Conservation (phyloP, 2,797 vertebrate genomes). For the Lacerta bilineata region DNA sequence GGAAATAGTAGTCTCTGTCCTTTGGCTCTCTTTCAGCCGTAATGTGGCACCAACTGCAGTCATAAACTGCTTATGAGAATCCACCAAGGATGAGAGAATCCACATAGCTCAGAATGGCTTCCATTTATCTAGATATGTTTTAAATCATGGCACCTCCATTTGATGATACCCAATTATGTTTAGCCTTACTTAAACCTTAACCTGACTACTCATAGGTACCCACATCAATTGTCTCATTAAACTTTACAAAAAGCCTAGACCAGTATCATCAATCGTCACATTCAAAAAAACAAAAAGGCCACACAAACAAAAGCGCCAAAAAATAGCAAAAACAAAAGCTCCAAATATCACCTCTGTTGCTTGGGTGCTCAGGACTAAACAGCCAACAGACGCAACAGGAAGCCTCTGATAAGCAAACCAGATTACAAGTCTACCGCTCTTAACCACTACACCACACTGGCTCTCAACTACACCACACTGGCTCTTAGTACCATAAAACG, state of each 20-base stretch:
- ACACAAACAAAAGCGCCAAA: no score
- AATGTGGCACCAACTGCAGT: background rate
- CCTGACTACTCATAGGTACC: background rate
- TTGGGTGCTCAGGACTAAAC: no score
- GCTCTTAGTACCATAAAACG: no score
- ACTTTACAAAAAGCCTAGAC: background rate
- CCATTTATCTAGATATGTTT: background rate
- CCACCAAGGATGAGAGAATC: background rate
- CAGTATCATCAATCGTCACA: background rate
- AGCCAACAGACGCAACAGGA: no score
- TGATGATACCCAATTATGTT: background rate
- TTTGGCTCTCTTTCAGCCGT: background rate
- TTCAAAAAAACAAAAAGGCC: no score
- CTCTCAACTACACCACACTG: no score
- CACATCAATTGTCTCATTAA: background rate
- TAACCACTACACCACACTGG: no score
- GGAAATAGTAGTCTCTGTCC: background rate
- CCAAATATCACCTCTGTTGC: no score
- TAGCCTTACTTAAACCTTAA: background rate
- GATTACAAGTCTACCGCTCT: no score
- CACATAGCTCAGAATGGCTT: background rate
- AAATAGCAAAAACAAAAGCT: no score
- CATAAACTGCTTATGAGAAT: background rate
- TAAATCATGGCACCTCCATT: background rate
- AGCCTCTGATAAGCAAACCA: no score